phyloP scores from a whole-genome alignment of 2,888 invertebrate genomes.

The Diarsia mendica region DNA sequence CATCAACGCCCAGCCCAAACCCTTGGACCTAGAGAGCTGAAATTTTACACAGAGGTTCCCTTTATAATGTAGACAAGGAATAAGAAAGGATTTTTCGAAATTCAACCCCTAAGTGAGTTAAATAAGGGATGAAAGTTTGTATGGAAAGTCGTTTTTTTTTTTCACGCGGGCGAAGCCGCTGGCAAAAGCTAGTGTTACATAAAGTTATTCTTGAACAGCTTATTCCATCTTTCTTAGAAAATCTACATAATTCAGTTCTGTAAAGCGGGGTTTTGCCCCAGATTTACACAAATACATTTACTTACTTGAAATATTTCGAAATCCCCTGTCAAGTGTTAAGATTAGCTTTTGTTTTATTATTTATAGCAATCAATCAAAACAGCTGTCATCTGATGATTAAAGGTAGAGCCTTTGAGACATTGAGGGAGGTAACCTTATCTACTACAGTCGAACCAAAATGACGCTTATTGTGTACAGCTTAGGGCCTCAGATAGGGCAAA shows the following conservation, averaged over 20 bases:
- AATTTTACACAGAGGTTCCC: too few relatives aligned
- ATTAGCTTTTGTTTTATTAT: conserved; percentile 4
- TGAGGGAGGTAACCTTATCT: not conserved
- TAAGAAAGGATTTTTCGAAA: too few relatives aligned
- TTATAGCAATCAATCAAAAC: conserved; percentile 3
- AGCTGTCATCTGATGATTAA: conserved; percentile 18
- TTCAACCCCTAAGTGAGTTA: too few relatives aligned
- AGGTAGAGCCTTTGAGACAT: not conserved
- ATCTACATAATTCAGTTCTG: not conserved
- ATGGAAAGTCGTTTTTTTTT: too few relatives aligned
- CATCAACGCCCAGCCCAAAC: too few relatives aligned
- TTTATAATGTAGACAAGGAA: too few relatives aligned
- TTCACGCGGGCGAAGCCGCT: too few relatives aligned
- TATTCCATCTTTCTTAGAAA: not conserved
- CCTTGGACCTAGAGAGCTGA: too few relatives aligned
- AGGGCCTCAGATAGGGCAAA: not conserved
- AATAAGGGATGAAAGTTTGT: too few relatives aligned
- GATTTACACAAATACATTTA: not conserved
- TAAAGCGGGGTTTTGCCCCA: not conserved
- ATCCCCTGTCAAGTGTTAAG: not conserved
- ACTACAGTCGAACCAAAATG: not conserved
- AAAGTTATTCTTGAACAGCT: not conserved
- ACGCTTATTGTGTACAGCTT: not conserved
- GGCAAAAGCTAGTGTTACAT: too few relatives aligned
- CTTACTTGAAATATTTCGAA: conserved; percentile 1